Conservation (phyloP, 2,888 invertebrate genomes). For the Phania funesta region DNA sequence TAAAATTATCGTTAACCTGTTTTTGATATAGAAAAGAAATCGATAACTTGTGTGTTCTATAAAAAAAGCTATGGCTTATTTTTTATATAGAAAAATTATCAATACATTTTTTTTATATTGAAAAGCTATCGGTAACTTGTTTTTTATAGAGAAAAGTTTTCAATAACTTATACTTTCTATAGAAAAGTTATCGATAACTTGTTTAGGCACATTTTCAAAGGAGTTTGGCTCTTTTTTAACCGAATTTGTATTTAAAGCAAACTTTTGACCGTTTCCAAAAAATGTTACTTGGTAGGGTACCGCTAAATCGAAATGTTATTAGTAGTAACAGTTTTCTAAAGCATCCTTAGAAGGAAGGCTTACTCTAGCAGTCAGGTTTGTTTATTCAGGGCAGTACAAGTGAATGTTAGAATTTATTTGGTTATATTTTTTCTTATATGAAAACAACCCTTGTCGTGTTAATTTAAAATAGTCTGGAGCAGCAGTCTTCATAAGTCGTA, state of each 20-base stretch:
- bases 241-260: too few species aligned
- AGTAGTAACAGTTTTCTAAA: not conserved
- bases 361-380: not conserved
- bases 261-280: not conserved
- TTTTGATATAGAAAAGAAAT: not conserved
- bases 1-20: not conserved
- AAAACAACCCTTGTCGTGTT: conserved; percentile 1
- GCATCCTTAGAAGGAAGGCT: not conserved
- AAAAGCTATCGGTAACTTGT: not conserved
- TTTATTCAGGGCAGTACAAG: too few species aligned
- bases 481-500: not conserved
- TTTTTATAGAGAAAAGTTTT: not conserved
- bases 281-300: not conserved
- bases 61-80: not conserved
- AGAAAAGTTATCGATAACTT: not conserved
- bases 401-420: too few species aligned
- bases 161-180: not conserved
- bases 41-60: not conserved
- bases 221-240: too few species aligned
- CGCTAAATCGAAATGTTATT: not conserved
- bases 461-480: not conserved
- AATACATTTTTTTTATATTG: too few species aligned
- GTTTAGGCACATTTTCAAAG: too few species aligned
- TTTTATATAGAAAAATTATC: not conserved
- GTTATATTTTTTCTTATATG: not conserved